Evolutionary conservation across 2,113 vertebrate species (phyloP), one percentile per base, ranked within the genome.

Genomic region (Vidua macroura): DNA sequence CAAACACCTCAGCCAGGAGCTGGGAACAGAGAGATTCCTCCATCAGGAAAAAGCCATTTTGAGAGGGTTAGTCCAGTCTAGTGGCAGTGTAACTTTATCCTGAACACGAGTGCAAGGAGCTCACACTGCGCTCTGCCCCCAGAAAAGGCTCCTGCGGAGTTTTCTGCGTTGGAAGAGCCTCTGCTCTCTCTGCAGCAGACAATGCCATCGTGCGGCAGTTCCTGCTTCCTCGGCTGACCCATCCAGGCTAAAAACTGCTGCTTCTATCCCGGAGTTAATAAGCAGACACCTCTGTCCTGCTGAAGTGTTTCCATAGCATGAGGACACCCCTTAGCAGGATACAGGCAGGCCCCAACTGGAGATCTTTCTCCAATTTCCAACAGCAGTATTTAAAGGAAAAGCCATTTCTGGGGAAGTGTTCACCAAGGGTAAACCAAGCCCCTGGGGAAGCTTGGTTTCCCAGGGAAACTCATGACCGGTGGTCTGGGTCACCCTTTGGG

Each of bases 61-160:
- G 59, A 62, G 55, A 16, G 10, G 15, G 27, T 13, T 49, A 80
- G 28, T 53, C 22, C 55, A 35, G 53, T 23, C 39, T 27, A 56
- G 52, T 11, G 58, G 75, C 59, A 81, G 46, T 24, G 25, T 18
- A 59, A 63, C 56, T 59, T 56, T 8, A 62, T 11, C 37, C 44
- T 48, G 53, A 75, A 46, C 7, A 11, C 4, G 19, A 1, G 3
- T 28, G 28, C 31, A 3, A 1, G 58, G 51, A 37, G 44, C 56
- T 55, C 62, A 5, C 44, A 3, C 28, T 1, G 1, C 0, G 0
- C 41, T 64, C 59, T 24, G 46, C 5, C 16, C 33, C 21, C 0
- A 0, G 15, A 10, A 16, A 33, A 39, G 59, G 60, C 20, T 67
- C 21, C 52, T 7, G 35, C 0, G 0, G 22, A 14, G 63, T 5